Conservation (phyloP, 2,113 vertebrate species). For the Fregata magnificens region DNA sequence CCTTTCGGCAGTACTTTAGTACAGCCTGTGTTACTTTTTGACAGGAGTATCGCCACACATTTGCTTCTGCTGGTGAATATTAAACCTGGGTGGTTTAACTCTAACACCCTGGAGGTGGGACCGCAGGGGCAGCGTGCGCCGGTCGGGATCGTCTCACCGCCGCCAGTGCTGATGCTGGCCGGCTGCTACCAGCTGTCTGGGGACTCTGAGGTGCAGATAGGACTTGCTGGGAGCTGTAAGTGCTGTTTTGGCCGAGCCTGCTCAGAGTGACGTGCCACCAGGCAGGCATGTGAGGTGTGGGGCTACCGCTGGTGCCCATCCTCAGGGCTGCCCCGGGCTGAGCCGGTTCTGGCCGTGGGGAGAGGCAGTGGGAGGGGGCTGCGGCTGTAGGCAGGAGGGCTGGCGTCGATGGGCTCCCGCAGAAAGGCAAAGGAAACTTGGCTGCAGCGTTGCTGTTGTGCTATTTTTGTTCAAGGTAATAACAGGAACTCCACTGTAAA, state of each 20-base stretch:
- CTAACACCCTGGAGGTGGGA: neutral
- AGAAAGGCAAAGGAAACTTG: constrained; percentile 4
- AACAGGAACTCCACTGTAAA: constrained; percentile 57
- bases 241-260: neutral
- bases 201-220: neutral
- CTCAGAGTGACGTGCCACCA: neutral
- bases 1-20: neutral
- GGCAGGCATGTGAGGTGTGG: accelerated
- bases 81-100: neutral
- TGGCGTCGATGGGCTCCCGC: neutral
- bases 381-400: neutral
- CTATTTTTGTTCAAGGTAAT: constrained; percentile 62
- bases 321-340: neutral
- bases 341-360: neutral
- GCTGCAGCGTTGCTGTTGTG: constrained; percentile 9
- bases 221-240: neutral
- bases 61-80: neutral
- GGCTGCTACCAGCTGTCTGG: neutral
- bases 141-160: neutral
- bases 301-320: accelerated
- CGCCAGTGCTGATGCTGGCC: accelerated
- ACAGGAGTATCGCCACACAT: accelerated
- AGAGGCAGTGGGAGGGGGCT: neutral
- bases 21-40: neutral
- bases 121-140: accelerated